Conservation (phyloP, 1,140 invertebrate genomes). For the Zaprionus capensis region DNA sequence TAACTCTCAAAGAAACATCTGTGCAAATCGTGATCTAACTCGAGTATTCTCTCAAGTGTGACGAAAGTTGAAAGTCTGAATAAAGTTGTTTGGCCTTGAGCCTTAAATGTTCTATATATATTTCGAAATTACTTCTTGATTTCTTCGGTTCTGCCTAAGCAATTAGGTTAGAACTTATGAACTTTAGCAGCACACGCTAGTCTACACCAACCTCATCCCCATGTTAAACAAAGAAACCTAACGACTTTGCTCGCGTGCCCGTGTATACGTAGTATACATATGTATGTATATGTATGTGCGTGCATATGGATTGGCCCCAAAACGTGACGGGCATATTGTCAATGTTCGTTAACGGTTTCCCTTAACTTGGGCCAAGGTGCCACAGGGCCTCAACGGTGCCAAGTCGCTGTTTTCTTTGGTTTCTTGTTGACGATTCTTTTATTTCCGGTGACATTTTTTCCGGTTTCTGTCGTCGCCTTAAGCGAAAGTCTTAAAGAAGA, state of each 20-base stretch:
- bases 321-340: conserved; percentile 65
- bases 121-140: background rate
- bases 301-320: conserved; percentile 46
- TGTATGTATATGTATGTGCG: background rate
- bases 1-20: background rate
- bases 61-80: background rate
- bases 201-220: background rate
- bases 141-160: background rate
- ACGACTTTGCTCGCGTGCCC: conserved; percentile 39
- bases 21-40: background rate
- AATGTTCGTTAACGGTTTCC: conserved; percentile 38
- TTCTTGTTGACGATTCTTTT: conserved; percentile 15
- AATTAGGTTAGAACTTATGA: conserved; percentile 1
- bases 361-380: conserved; percentile 2
- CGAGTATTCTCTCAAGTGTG: background rate
- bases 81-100: conserved; percentile 15
- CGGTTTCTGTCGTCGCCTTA: background rate
- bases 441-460: conserved; percentile 21
- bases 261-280: conserved; percentile 8
- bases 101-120: background rate
- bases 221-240: conserved; percentile 23
- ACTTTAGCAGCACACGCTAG: conserved; percentile 7
- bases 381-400: background rate
- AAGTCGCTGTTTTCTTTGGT: conserved; percentile 1
- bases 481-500: conserved; percentile 2